A percentile compares a stretch with the other conserved stretches of the same genome.
Conservation (phyloP, 2,797 vertebrate genomes). For the Gymnopithys bicolor region DNA sequence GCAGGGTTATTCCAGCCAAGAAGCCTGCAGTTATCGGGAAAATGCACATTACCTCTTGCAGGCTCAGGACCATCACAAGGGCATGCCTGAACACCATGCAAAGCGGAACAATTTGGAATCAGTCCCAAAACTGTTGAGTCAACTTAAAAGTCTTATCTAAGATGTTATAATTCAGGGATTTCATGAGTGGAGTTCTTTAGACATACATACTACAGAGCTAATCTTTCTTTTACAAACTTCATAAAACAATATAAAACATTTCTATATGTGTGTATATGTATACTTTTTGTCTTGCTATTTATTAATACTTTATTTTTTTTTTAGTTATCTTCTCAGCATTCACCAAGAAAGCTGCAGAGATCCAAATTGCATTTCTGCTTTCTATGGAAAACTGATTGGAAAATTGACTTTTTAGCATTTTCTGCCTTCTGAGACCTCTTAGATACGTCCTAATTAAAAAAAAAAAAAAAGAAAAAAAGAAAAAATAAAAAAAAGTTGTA, state of each 20-base stretch:
- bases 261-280: not conserved
- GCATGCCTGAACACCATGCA: not conserved
- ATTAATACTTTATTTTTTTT: not conserved
- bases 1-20: not conserved
- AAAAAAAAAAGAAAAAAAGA: too few species aligned
- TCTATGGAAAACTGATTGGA: not conserved
- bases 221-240: not conserved
- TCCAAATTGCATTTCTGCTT: not conserved
- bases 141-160: not conserved
- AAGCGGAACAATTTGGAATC: not conserved
- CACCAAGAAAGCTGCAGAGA: not conserved
- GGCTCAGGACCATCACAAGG: not conserved
- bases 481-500: not conserved
- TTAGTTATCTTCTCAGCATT: not conserved
- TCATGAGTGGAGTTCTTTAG: not conserved
- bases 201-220: not conserved
- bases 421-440: not conserved
- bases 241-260: not conserved
- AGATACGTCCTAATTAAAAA: not conserved
- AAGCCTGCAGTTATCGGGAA: not conserved
- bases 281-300: not conserved
- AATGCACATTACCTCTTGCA: rapidly evolving
- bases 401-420: not conserved
- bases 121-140: not conserved
- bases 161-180: not conserved